A percentile compares a stretch with the other conserved stretches of the same genome.
Evolutionary conservation across 2,888 invertebrate species (phyloP).

Genomic region (Allygus modestus): DNA sequence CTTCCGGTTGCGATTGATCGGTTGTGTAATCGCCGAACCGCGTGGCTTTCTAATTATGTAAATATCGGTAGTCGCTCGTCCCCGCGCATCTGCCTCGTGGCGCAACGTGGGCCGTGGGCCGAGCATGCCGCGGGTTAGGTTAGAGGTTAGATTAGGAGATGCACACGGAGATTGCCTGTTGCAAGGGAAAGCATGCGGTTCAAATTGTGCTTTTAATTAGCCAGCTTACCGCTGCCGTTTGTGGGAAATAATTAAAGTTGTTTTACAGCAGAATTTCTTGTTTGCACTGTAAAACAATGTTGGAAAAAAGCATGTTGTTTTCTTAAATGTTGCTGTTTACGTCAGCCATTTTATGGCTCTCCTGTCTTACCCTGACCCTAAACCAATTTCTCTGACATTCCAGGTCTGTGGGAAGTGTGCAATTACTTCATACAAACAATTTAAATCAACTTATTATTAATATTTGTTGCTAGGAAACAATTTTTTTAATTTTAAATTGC

Average conservation of each 20-base stretch:
- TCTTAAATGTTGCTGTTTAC: too few species aligned
- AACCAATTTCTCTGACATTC: too few species aligned
- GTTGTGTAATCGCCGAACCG: background rate
- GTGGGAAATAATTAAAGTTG: background rate
- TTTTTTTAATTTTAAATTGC: too few species aligned
- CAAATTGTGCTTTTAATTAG: constrained; percentile 22
- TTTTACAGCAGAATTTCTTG: too few species aligned
- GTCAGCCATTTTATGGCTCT: too few species aligned
- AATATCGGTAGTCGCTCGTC: constrained; percentile 21
- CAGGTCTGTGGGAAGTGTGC: too few species aligned
- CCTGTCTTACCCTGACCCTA: too few species aligned
- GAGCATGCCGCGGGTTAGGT: constrained; percentile 5
- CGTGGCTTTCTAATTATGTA: constrained; percentile 33
- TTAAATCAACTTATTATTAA: too few species aligned
- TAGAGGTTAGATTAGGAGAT: constrained; percentile 26
- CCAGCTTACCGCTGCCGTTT: background rate
- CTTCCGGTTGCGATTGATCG: constrained; percentile 22
- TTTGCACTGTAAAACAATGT: too few species aligned
- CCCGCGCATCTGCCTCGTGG: background rate
- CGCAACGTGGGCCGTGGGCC: background rate
- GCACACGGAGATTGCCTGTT: constrained; percentile 15
- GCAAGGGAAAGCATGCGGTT: constrained; percentile 31
- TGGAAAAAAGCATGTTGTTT: too few species aligned
- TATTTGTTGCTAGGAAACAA: too few species aligned
- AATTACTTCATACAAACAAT: too few species aligned